Evolutionary conservation across 23 tunicate genomes (phyloP), one percentile per base, ranked within the genome.

Genomic region (Ciona savignyi): DNA sequence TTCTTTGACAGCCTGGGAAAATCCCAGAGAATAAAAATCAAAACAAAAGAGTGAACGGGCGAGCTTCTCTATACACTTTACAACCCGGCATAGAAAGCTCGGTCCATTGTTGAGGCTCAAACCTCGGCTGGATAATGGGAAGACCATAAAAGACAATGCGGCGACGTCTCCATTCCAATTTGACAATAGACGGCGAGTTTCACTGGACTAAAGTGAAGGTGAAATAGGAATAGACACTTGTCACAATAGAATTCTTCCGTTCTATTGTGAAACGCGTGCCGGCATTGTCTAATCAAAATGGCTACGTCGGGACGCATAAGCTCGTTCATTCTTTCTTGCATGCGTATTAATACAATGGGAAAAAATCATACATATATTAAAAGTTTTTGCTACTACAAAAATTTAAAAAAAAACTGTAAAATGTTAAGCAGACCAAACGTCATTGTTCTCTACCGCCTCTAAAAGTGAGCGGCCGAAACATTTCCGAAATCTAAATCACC

Each of bases 11-110:
- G 56, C 56, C 56, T 42, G 67, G 28, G 67, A 63, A 63, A 23
- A 25, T 63, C 67, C 4, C 24, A 25, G 15, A 9, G 23, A 4
- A 25, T n/a, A 22, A 63, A 63, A 63, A 63, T 63, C 28, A 25
- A 63, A 63, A 63, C 26, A 63, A 63, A 63, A 63, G 67, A 11
- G 15, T 63, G 28, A 63, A 63, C 4, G 28, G 67, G 67, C 67
- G 67, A n/a, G 24, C 24, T 63, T 15, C 15, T 42, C 56, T 15
- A 42, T 42, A 42, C 56, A 42, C 56, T 42, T 42, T 42, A 42
- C 56, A 42, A 42, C 9, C 56, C 15, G 56, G 11, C 15, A 6
- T 42, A 42, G 56, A 42, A 42, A 6, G 11, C 15, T 6, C 9
- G 56, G 56, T 6, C 56, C 9, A 42, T 42, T 42, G 56, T 42